Conservation (phyloP, 2,113 vertebrate species). For the Pelobates fuscus region DNA sequence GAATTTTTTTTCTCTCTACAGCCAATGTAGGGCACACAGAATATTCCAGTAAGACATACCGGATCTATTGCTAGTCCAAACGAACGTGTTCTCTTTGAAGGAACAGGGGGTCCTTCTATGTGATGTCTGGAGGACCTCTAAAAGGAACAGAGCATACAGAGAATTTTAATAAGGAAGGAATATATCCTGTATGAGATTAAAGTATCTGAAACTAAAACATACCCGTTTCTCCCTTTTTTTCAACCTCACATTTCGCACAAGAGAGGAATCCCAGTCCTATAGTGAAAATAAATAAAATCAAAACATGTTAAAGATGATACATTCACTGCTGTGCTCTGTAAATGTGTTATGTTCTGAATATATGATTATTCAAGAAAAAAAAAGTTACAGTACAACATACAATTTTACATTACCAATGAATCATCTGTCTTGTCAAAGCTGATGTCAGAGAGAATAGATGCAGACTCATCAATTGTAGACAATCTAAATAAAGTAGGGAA, state of each 20-base stretch:
- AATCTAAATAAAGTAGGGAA: slow-evolving; percentile 72
- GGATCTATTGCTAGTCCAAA: slow-evolving; percentile 75
- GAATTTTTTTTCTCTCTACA: too few species aligned
- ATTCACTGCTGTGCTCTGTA: too few species aligned
- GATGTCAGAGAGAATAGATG: slow-evolving; percentile 94
- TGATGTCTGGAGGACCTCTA: slow-evolving; percentile 91
- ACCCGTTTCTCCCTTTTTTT: slow-evolving; percentile 94
- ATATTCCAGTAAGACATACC: slow-evolving; percentile 71
- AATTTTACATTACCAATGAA: slow-evolving; percentile 91
- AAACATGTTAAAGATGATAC: slow-evolving; percentile 10
- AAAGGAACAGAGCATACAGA: slow-evolving; percentile 12
- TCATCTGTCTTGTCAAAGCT: slow-evolving; percentile 98
- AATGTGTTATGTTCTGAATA: too few species aligned
- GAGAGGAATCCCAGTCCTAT: slow-evolving; percentile 94
- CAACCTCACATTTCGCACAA: slow-evolving; percentile 80
- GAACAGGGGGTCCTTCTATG: slow-evolving; percentile 79
- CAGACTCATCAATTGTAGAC: slow-evolving; percentile 93
- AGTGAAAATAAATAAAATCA: too few species aligned
- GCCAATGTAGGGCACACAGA: too few species aligned
- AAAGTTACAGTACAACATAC: not conserved
- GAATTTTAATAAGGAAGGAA: too few species aligned
- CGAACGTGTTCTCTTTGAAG: slow-evolving; percentile 85
- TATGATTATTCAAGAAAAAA: slow-evolving; percentile 19
- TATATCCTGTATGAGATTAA: too few species aligned
- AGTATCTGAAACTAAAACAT: slow-evolving; percentile 46